A percentile compares a stretch with the other conserved stretches of the same genome.
Conservation (phyloP, 2,113 vertebrate species). For the Myrmecobius fasciatus region DNA sequence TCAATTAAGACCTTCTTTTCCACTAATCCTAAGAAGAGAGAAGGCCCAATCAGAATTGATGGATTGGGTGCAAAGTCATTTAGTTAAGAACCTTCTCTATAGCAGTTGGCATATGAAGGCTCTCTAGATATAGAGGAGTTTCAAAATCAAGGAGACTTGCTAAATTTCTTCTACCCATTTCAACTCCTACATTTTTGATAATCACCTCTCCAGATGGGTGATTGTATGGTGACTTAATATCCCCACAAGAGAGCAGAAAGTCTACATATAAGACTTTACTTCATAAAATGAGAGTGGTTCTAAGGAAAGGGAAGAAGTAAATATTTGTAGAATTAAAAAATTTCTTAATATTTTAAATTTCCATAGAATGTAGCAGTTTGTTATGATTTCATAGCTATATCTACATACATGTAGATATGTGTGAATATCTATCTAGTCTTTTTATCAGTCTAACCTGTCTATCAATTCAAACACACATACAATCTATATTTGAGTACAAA, state of each 20-base stretch:
- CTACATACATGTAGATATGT: too few species aligned
- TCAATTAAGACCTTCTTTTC: background rate
- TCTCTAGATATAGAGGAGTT: background rate
- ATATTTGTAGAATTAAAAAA: background rate
- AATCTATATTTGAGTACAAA: background rate
- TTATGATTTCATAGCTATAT: background rate
- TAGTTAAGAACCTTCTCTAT: background rate
- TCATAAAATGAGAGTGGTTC: background rate
- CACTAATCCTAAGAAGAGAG: background rate
- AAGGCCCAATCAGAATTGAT: background rate
- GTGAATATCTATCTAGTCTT: too few species aligned
- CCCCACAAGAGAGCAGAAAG: background rate
- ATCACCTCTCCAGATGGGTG: background rate
- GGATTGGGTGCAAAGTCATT: background rate
- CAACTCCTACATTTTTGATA: background rate
- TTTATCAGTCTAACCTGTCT: too few species aligned
- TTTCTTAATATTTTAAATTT: background rate
- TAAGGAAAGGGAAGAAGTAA: background rate
- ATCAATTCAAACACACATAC: background rate
- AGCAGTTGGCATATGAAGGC: background rate
- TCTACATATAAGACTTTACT: background rate
- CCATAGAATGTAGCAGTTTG: background rate
- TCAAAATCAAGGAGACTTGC: background rate
- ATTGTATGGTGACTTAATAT: background rate
- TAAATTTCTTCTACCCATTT: background rate